Conservation (phyloP, 2,797 vertebrate genomes). For the Orestias chungarensis region DNA sequence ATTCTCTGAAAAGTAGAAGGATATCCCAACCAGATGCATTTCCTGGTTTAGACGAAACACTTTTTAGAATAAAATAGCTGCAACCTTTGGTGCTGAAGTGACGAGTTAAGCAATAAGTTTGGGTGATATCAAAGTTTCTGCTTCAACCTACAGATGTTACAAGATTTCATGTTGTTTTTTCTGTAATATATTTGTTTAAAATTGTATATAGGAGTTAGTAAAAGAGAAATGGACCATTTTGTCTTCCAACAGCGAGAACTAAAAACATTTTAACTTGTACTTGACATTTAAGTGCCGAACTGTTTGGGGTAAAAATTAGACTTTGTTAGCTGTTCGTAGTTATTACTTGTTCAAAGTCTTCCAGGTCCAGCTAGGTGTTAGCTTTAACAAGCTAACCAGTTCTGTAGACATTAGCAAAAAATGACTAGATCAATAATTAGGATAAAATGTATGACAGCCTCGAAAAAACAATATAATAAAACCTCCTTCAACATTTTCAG, state of each 20-base stretch:
- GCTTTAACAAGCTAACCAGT: conserved; percentile 2
- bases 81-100: neutral
- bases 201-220: neutral
- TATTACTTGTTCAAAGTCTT: too few species aligned
- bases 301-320: neutral
- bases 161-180: neutral
- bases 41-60: neutral
- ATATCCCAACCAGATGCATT: neutral
- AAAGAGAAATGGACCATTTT: neutral
- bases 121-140: neutral
- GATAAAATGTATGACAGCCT: conserved; percentile 55
- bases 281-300: neutral
- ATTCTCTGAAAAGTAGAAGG: neutral
- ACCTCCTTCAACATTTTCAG: neutral
- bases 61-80: neutral
- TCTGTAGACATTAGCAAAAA: conserved; percentile 5
- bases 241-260: neutral
- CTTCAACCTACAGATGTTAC: neutral
- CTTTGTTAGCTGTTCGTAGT: neutral
- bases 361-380: neutral
- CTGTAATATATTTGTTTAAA: neutral
- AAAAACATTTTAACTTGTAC: neutral
- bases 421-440: conserved; percentile 59
- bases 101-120: neutral
- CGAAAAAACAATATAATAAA: conserved; percentile 40